Base-by-base conservation (phyloP, 2,113 vertebrate species). In the Vombatus ursinus region DNA sequence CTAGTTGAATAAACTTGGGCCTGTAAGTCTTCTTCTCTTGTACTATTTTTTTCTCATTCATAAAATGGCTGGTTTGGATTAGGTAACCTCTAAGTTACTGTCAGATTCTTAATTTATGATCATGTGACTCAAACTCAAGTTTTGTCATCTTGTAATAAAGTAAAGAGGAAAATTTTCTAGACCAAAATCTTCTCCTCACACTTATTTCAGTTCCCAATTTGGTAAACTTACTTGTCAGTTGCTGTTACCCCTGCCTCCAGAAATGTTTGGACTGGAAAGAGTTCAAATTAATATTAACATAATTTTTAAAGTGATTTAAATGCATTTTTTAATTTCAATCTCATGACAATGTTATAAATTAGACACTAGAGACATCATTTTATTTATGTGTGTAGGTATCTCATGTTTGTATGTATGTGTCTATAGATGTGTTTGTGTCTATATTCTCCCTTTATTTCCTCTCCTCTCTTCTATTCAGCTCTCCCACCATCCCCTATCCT, bases 401-500 rank as follows among this genome's bases (percentile, higher is more conserved):
- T 19, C 11, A 61, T 61, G 37, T 77, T 77, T 31, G 31, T 31
- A 77, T n/a, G n/a, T n/a, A n/a, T n/a, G n/a, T n/a, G 12, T 6
- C 1, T 68, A 54, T 25, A 12, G 14, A n/a, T n/a, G 0, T 68
- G 12, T 31, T 4, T 68, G 2, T 68, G 10, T 28, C 28, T 31
- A 61, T 77, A 77, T n/a, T 77, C 0, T n/a, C 14, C 14, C 61
- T 19, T 77, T n/a, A n/a, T 19, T 37, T 77, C 14, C 12, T 19
- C 31, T 68, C 4, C 61, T 68, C 53, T 57, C 37, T n/a, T 77
- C 14, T 31, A 12, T 19, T n/a, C 14, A 5, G 3, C 31, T 68
- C 3, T 19, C 0, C 14, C 19, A 1, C n/a, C 4, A 6, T 77
- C 28, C 1, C 37, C 31, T 77, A 3, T 4, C 12, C 14, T 6